phyloP scores from a whole-genome alignment of 2,113 vertebrate species.

The Monopterus albus region DNA sequence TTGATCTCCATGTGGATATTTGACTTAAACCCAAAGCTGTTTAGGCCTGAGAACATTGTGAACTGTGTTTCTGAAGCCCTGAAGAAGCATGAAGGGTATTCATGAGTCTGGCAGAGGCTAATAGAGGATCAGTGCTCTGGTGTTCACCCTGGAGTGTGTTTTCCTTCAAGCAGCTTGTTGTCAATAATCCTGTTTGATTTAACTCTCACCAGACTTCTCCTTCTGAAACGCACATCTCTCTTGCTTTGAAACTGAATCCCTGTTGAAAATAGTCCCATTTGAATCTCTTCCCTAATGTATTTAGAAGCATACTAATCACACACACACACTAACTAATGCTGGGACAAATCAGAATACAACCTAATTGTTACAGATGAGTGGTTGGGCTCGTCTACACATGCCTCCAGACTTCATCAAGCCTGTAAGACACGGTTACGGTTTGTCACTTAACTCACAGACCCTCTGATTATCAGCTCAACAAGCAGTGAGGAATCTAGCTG shows the following conservation, averaged over 20 bases:
- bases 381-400: constrained; percentile 8
- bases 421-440: constrained; percentile 24
- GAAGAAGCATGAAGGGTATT: constrained; percentile 42
- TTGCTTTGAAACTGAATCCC: background rate
- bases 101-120: constrained; percentile 43
- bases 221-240: constrained; percentile 4
- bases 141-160: constrained; percentile 16
- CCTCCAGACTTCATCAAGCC: constrained; percentile 7
- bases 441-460: constrained; percentile 25
- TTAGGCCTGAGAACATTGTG: constrained; percentile 17
- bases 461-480: constrained; percentile 55
- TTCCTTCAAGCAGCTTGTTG: constrained; percentile 30
- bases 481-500: background rate
- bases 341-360: background rate
- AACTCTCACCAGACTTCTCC: constrained; percentile 5
- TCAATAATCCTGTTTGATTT: constrained; percentile 46
- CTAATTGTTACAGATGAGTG: constrained; percentile 2
- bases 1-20: constrained; percentile 40
- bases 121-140: constrained; percentile 27
- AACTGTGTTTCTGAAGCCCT: constrained; percentile 20
- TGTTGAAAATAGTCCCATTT: constrained; percentile 1
- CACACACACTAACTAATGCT: background rate
- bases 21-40: constrained; percentile 21
- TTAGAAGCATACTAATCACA: background rate
- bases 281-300: background rate